Percentiles rank a stretch among this genome's conserved stretches.
These are phyloP conservation scores for Mesitornis unicolor DNA, from an alignment of 2,113 vertebrate genomes.

Conservation along the genomic window DNA sequence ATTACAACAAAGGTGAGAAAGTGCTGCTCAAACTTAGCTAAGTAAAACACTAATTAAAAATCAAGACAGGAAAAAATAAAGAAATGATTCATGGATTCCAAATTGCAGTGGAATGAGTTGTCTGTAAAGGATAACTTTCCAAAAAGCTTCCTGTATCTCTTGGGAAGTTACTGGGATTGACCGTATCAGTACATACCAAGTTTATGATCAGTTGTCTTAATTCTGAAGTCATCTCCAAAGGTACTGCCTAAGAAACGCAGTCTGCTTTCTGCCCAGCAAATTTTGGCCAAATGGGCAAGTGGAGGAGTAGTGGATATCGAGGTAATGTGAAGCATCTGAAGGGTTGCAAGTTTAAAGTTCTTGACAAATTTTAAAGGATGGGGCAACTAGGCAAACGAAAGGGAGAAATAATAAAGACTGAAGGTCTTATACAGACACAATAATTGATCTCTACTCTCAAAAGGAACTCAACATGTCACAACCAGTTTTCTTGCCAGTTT, in stretches of 20 bases:
- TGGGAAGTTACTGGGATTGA: not conserved
- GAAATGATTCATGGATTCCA: not conserved
- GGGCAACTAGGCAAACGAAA: not conserved
- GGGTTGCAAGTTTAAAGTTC: not conserved
- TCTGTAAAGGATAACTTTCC: not conserved
- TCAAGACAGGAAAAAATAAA: not conserved
- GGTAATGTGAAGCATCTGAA: not conserved
- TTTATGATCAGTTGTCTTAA: not conserved
- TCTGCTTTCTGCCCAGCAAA: not conserved
- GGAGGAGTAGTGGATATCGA: not conserved
- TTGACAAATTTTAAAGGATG: not conserved
- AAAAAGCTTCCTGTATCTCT: not conserved
- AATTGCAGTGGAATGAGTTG: not conserved
- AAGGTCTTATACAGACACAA: not conserved
- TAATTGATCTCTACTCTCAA: not conserved
- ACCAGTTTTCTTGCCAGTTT: not conserved
- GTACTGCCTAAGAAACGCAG: not conserved
- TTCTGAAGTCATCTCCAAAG: not conserved
- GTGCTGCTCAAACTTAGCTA: not conserved
- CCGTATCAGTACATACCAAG: not conserved
- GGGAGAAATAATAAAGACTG: not conserved
- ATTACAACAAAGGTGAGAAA: not conserved
- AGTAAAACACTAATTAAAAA: not conserved
- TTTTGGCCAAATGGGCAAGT: not conserved
- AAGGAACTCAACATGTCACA: not conserved